Conservation (phyloP, 1,140 invertebrate species). For the Schlechtendalia chinensis region DNA sequence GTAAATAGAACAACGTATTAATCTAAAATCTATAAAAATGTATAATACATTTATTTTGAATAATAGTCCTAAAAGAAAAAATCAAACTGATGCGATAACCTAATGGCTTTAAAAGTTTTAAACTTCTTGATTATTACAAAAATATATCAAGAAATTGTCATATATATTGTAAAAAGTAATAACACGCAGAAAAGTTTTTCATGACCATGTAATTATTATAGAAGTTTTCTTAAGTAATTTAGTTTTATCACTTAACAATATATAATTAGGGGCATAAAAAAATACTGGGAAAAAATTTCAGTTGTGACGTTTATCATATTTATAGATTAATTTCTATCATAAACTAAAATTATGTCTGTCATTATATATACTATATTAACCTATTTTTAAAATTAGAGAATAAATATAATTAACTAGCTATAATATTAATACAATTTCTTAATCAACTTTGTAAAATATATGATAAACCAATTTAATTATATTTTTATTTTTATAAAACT, state of each 20-base stretch:
- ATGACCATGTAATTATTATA: not conserved
- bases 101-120: constrained; percentile 16
- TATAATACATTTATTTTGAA: not conserved
- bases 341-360: too few relatives aligned
- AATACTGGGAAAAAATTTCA: too few relatives aligned
- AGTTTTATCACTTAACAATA: not conserved
- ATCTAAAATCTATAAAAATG: not conserved
- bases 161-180: not conserved
- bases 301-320: too few relatives aligned
- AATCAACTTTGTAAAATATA: too few relatives aligned
- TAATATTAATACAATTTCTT: too few relatives aligned
- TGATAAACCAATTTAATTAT: too few relatives aligned
- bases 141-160: not conserved
- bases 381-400: too few relatives aligned
- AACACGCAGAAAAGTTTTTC: not conserved
- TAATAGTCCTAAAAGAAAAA: not conserved
- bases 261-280: not conserved
- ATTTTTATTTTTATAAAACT: too few relatives aligned
- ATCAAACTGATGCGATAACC: not conserved
- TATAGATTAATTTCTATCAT: too few relatives aligned
- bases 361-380: too few relatives aligned
- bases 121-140: constrained; percentile 10
- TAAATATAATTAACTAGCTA: too few relatives aligned
- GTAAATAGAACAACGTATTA: not conserved
- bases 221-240: not conserved